Evolutionary conservation across 2,113 vertebrate species (phyloP).

Genomic region (Diglossa brunneiventris): DNA sequence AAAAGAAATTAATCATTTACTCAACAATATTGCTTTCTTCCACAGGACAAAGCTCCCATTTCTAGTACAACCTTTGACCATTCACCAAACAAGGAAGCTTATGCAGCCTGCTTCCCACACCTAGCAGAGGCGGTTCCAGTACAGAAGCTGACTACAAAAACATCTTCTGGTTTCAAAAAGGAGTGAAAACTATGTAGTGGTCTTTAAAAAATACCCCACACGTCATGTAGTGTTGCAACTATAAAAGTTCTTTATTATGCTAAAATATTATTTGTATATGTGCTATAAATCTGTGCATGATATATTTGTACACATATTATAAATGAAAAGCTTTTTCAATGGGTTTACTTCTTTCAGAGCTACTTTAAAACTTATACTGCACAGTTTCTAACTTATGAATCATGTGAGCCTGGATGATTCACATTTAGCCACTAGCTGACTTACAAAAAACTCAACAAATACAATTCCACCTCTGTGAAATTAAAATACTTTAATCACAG

Average conservation of each 20-base stretch:
- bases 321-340: neutral
- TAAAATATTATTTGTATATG: neutral
- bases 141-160: neutral
- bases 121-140: neutral
- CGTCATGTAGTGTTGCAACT: neutral
- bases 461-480: neutral
- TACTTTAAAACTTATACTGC: neutral
- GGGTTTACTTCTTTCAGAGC: neutral
- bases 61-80: neutral
- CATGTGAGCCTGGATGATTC: neutral
- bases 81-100: neutral
- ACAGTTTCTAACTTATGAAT: neutral
- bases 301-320: neutral
- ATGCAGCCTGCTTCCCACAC: neutral
- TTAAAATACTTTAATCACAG: neutral
- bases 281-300: neutral
- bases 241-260: neutral
- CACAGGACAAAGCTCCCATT: neutral
- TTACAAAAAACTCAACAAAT: neutral
- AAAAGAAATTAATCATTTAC: neutral
- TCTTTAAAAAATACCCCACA: neutral
- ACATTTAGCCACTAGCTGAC: neutral
- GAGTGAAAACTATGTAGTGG: neutral
- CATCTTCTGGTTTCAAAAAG: neutral
- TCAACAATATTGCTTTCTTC: neutral